phyloP scores from a whole-genome alignment of 2,797 vertebrate species.

The Mergus octosetaceus region DNA sequence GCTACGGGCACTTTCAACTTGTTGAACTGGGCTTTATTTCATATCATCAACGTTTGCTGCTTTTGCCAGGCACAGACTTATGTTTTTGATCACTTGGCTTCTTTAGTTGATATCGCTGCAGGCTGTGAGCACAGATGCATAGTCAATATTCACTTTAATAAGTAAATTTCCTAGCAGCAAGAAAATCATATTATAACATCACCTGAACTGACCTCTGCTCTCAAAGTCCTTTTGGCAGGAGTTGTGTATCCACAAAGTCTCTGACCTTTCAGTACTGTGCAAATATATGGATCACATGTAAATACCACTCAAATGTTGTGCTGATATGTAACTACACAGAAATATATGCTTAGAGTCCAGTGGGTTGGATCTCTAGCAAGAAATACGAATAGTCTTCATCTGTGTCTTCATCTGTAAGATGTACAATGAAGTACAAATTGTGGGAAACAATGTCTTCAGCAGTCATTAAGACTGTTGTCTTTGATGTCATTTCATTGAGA shows the following conservation, averaged over 20 bases:
- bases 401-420: not conserved
- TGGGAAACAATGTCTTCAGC: not conserved
- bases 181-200: not conserved
- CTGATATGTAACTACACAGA: not conserved
- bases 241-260: not conserved
- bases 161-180: conserved; percentile 20
- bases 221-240: conserved; percentile 2
- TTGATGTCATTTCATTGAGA: not conserved
- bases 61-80: not conserved
- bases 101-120: not conserved
- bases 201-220: not conserved
- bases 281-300: conserved; percentile 13
- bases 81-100: not conserved
- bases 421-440: not conserved
- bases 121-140: not conserved
- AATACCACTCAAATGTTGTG: not conserved
- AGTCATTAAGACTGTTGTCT: not conserved
- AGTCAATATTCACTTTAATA: conserved; percentile 53
- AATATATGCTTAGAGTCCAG: not conserved
- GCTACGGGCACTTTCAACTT: not conserved
- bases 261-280: conserved; percentile 35
- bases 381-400: not conserved
- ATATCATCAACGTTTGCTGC: not conserved
- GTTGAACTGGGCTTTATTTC: not conserved
- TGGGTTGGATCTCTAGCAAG: not conserved